Percentiles rank a stretch among this genome's conserved stretches.
These are phyloP conservation scores for Emydoidea blandingii DNA, from an alignment of 2,797 vertebrate genomes.

Conservation along the genomic window DNA sequence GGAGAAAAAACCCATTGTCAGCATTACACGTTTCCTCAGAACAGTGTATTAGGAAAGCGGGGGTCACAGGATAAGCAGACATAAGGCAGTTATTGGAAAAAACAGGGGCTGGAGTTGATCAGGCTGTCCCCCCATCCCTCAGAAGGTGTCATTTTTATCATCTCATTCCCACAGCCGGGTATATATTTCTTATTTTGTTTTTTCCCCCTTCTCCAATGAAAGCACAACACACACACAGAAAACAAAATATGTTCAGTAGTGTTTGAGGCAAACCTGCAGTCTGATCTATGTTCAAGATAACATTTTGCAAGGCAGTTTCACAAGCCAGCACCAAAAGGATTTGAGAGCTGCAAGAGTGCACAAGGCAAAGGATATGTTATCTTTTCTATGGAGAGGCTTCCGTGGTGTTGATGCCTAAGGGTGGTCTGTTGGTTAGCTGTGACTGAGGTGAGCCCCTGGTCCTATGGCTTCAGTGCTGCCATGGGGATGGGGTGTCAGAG, in stretches of 20 bases:
- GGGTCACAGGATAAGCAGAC: neutral
- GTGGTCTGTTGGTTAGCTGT: neutral
- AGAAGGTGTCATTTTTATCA: neutral
- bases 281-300: neutral
- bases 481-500: neutral
- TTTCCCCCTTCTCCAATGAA: neutral
- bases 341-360: neutral
- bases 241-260: neutral
- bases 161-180: neutral
- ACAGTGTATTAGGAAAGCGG: neutral
- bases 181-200: neutral
- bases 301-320: neutral
- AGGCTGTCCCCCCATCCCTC: neutral
- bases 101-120: neutral
- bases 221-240: neutral
- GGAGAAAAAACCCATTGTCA: neutral
- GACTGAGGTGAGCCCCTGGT: neutral
- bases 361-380: neutral
- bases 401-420: neutral
- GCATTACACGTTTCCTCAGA: neutral
- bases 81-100: neutral
- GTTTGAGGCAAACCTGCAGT: neutral
- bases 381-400: neutral
- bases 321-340: neutral
- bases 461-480: neutral